Conservation (phyloP, 2,113 vertebrate species). For the Zosterops lateralis region DNA sequence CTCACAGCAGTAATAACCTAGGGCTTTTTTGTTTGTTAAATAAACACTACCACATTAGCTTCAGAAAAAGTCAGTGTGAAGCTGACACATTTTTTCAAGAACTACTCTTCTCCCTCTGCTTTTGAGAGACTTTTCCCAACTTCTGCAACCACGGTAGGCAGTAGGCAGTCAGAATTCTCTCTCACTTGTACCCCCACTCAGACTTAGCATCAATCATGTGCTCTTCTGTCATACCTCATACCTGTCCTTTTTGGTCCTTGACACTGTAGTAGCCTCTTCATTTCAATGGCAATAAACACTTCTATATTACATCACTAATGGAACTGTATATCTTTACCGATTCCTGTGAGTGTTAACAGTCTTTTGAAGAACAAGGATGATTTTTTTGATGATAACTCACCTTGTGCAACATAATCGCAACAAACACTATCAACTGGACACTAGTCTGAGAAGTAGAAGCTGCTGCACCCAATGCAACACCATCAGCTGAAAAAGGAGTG, state of each 20-base stretch:
- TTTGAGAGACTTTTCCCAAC: background rate
- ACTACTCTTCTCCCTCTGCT: background rate
- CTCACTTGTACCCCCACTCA: background rate
- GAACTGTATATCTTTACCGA: background rate
- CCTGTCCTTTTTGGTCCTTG: background rate
- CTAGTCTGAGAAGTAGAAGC: constrained; percentile 97
- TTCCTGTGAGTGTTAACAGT: background rate
- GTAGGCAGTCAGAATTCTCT: background rate
- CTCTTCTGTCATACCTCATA: background rate
- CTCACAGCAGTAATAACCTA: background rate
- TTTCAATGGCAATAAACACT: background rate
- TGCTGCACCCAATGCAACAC: constrained; percentile 95
- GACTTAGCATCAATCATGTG: background rate
- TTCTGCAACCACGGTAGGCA: background rate
- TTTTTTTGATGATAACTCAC: constrained; percentile 70
- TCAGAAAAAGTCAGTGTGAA: background rate
- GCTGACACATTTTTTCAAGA: background rate
- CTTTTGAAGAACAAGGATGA: background rate
- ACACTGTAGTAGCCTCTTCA: background rate
- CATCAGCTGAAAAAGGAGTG: constrained; percentile 82
- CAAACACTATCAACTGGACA: constrained; percentile 97
- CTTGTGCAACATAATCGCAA: constrained; percentile 99
- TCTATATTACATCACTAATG: background rate
- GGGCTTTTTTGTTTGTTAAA: background rate
- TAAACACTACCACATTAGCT: background rate